Evolutionary conservation across 2,113 vertebrate species (phyloP), one percentile per base, ranked within the genome.

Genomic region (Nothobranchius furzeri): DNA sequence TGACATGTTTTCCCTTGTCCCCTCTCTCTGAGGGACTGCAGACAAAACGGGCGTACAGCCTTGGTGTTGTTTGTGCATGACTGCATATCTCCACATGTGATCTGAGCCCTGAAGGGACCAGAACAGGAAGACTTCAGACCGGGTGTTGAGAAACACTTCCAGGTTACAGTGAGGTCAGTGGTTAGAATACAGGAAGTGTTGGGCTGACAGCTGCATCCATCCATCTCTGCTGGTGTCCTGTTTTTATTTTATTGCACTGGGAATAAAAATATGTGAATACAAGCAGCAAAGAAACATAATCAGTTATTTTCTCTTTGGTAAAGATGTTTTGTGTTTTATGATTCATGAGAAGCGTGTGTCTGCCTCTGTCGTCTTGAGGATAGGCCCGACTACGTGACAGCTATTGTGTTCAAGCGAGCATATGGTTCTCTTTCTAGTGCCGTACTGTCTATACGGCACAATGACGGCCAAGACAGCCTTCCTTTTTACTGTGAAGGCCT

Each of bases 371-470:
- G 66, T 89, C 85, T 89, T 88, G 83, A 89, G 83, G 85, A 88
- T 83, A 86, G 62, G 6, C 50, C 17, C 30, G 25, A 62, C 70
- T 48, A 71, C 25, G 40, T 60, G 40, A 45, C 72, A 75, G 76
- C 69, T 75, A 85, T 84, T 82, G 89, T 87, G 87, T 73, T 78
- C 48, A 70, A 76, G 72, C n/a, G 75, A 89, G 79, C 89, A 90
- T 88, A 91, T 91, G 89, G 86, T 85, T 86, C 80, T 87, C 85
- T 85, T 88, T 89, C 70, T 87, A 85, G 83, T 85, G 81, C 84
- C 83, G 82, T 86, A 83, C 83, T 65, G 83, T 87, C 83, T 87
- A 85, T 89, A 87, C 75, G 69, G 78, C 82, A 48, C 66, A 40
- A 81, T 79, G 82, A 84, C 84, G 87, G 88, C 89, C 89, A 91